Conservation (phyloP, 2,113 vertebrate species). For the Phasianus colchicus region DNA sequence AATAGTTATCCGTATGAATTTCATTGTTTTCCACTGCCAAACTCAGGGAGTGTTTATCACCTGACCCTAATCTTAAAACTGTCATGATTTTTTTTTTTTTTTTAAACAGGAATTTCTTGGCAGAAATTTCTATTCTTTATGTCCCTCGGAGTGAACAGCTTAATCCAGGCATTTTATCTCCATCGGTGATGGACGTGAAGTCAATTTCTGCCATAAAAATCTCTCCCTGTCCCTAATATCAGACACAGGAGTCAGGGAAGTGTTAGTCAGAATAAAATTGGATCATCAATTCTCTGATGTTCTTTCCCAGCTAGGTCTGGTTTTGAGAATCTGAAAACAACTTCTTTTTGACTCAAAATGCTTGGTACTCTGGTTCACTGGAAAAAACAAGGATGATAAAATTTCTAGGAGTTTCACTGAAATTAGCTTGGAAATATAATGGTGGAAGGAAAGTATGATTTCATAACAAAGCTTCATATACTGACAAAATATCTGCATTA, state of each 20-base stretch:
- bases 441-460: neutral
- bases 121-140: neutral
- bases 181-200: neutral
- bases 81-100: neutral
- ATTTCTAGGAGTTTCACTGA: neutral
- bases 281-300: neutral
- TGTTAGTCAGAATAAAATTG: neutral
- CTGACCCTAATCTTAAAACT: neutral
- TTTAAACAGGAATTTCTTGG: neutral
- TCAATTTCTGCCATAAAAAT: conserved; percentile 8
- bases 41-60: neutral
- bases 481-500: neutral
- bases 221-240: neutral
- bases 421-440: neutral
- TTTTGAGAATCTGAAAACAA: neutral
- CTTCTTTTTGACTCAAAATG: neutral
- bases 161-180: neutral
- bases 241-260: neutral
- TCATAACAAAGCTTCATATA: neutral
- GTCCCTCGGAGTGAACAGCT: neutral
- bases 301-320: neutral
- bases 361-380: neutral
- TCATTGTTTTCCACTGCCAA: neutral
- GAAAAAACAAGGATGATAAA: neutral
- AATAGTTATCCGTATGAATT: neutral